Percentiles rank a stretch among this genome's conserved stretches.
Conservation (phyloP, 2,797 vertebrate species). For the Fundulus diaphanus region DNA sequence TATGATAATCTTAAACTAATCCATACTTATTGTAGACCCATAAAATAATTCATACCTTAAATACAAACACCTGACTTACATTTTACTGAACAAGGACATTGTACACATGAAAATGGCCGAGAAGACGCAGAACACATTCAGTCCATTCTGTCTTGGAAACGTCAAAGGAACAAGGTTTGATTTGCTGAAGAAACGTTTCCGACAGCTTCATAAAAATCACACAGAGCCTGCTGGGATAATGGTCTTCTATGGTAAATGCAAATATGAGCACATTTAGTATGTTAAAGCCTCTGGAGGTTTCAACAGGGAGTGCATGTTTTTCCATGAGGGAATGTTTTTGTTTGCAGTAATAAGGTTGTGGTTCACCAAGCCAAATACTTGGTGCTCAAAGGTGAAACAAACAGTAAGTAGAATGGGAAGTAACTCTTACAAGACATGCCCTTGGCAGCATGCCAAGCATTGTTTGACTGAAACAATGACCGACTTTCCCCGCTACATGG, state of each 20-base stretch:
- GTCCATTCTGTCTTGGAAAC: not conserved
- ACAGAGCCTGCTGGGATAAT: not conserved
- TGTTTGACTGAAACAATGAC: conserved; percentile 57
- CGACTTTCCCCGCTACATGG: conserved; percentile 54
- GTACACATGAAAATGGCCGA: not conserved
- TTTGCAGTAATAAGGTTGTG: conserved; percentile 2
- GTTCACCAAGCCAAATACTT: conserved; percentile 9
- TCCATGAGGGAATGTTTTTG: not conserved
- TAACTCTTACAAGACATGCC: conserved; percentile 33
- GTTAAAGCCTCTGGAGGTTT: not conserved
- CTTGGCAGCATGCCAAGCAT: conserved; percentile 34
- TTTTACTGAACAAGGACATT: not conserved
- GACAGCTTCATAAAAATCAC: not conserved
- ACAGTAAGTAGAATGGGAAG: conserved; percentile 12
- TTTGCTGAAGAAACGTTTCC: no score
- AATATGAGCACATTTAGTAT: not conserved
- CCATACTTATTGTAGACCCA: no score
- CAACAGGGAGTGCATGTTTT: not conserved
- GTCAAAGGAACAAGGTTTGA: not conserved
- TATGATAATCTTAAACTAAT: no score
- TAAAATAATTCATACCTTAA: no score
- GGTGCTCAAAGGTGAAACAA: conserved; percentile 24
- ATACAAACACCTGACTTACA: no score
- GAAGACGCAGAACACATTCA: not conserved
- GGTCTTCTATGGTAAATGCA: not conserved